These are phyloP conservation scores for Atrichornis clamosus DNA, from an alignment of 2,113 vertebrate genomes.

Conservation along the genomic window DNA sequence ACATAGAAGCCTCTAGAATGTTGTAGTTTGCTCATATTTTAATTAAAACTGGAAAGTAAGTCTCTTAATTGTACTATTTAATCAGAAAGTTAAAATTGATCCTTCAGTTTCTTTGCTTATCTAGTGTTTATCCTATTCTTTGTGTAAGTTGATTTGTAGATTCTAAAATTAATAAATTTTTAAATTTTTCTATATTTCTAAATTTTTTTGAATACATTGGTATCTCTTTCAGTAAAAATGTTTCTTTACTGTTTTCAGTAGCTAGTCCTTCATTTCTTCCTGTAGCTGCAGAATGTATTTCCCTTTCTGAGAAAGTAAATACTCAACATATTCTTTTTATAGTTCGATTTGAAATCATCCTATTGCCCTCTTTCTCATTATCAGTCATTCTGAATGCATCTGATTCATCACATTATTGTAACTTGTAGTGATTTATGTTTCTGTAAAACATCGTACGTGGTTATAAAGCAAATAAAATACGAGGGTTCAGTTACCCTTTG, in stretches of 20 bases:
- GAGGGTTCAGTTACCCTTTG: background rate
- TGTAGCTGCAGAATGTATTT: background rate
- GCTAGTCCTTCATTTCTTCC: background rate
- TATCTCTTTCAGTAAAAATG: background rate
- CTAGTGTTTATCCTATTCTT: background rate
- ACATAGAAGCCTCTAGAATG: background rate
- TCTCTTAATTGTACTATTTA: background rate
- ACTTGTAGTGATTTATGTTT: background rate
- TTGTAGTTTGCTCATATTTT: background rate
- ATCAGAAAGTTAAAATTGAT: background rate
- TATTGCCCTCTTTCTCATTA: background rate
- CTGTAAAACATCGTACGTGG: background rate
- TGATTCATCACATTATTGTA: background rate
- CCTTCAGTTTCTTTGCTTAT: background rate
- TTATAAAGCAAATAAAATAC: background rate
- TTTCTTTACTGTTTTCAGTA: background rate
- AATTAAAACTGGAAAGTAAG: background rate
- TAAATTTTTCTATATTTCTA: background rate
- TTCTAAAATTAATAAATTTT: background rate
- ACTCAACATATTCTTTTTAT: background rate
- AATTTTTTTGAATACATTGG: background rate
- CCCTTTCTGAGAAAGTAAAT: background rate
- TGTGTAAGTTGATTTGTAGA: background rate
- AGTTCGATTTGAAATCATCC: background rate
- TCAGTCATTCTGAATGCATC: background rate